A percentile compares a stretch with the other conserved stretches of the same genome.
Conservation (phyloP, 2,113 vertebrate species). For the Toxostoma redivivum region DNA sequence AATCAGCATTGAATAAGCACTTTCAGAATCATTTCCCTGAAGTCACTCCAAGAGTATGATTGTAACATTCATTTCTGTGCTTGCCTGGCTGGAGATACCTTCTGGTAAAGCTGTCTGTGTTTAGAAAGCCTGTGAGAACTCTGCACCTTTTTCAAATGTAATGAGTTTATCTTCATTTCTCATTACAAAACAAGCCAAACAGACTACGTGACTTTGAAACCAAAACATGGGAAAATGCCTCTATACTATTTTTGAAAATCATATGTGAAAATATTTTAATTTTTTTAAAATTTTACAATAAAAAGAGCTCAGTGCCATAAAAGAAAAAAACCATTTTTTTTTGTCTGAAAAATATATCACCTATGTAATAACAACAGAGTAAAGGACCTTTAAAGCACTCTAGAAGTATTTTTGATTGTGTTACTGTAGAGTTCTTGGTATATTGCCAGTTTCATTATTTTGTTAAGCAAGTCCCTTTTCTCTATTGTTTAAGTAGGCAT, state of each 20-base stretch:
- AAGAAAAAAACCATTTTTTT: neutral
- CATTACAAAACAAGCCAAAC: neutral
- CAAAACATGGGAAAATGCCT: neutral
- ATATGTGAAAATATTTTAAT: neutral
- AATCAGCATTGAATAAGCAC: neutral
- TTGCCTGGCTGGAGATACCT: neutral
- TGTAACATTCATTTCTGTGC: neutral
- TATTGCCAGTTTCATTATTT: constrained; percentile 27
- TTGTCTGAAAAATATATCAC: neutral
- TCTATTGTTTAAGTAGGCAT: constrained; percentile 40
- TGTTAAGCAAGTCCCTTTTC: constrained; percentile 54
- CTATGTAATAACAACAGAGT: neutral
- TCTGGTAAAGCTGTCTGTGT: neutral
- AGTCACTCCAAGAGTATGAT: fast-evolving
- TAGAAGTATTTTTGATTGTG: constrained; percentile 5
- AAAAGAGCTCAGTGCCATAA: neutral
- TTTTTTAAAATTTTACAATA: neutral
- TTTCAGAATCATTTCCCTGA: neutral
- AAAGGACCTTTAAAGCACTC: neutral
- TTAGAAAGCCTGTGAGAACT: neutral
- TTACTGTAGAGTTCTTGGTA: neutral
- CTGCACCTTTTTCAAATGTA: neutral
- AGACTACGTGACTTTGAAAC: neutral
- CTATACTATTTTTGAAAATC: neutral
- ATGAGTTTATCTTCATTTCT: neutral